Percentiles rank a stretch among this genome's conserved stretches.
These are phyloP conservation scores for Brachionus asplanchnoidis DNA, from an alignment of 1,140 invertebrate species.

Conservation along the genomic window DNA sequence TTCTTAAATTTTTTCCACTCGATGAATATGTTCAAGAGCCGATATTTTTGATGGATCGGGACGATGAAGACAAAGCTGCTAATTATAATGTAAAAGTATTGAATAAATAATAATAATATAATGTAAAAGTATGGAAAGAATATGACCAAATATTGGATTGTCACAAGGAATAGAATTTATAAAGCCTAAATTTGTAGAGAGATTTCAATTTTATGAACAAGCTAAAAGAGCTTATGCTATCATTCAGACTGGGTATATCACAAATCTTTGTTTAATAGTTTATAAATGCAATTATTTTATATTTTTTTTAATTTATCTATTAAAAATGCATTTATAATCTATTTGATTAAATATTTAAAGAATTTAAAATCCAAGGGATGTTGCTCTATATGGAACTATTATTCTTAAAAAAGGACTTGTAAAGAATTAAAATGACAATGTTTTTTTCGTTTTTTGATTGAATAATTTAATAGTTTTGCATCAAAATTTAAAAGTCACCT, in stretches of 20 bases:
- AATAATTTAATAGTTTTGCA: too few species aligned
- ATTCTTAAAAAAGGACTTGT: constrained; percentile 56
- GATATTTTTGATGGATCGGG: constrained; percentile 56
- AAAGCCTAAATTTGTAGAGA: constrained; percentile 51
- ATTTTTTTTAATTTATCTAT: background rate
- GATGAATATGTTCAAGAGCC: constrained; percentile 56
- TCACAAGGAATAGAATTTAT: constrained; percentile 50
- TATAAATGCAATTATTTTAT: background rate
- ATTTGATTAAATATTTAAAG: background rate
- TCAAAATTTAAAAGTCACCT: too few species aligned
- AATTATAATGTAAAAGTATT: too few species aligned
- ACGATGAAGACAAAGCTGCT: constrained; percentile 50
- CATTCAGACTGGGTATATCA: constrained; percentile 55
- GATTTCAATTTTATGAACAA: constrained; percentile 59
- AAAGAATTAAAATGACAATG: background rate
- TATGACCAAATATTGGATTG: constrained; percentile 51
- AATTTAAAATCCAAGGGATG: constrained; percentile 50
- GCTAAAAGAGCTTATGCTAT: constrained; percentile 58
- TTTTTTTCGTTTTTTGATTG: too few species aligned
- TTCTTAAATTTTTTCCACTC: constrained; percentile 57
- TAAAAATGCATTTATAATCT: background rate
- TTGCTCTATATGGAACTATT: constrained; percentile 55
- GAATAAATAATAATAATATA: too few species aligned
- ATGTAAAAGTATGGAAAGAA: constrained; percentile 53
- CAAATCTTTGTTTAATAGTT: background rate